Percentiles rank a stretch among this genome's conserved stretches.
phyloP scores from a whole-genome alignment of 1,140 invertebrate species.

The Onthophagus taurus region DNA sequence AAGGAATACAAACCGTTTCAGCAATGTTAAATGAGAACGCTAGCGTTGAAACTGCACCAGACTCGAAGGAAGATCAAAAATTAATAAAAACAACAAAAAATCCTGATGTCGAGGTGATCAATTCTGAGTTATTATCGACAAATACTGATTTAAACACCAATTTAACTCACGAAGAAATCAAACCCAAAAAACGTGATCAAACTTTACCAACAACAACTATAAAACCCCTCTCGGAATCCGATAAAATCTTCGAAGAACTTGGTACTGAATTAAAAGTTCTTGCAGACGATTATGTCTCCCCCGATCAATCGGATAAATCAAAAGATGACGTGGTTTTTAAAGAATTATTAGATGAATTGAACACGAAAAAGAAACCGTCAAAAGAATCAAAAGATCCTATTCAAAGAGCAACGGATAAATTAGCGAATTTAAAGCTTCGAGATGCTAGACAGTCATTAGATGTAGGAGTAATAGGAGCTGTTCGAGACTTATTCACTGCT shows the following conservation, averaged over 20 bases:
- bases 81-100: too few species aligned
- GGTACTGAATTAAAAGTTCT: slow-evolving; percentile 21
- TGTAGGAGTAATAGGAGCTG: slow-evolving; percentile 19
- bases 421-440: slow-evolving; percentile 22
- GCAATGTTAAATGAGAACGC: slow-evolving; percentile 26
- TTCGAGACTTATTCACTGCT: slow-evolving; percentile 26
- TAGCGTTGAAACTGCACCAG: slow-evolving; percentile 20
- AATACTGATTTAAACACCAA: neutral
- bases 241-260: slow-evolving; percentile 26
- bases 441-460: slow-evolving; percentile 18
- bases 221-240: slow-evolving; percentile 9
- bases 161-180: slow-evolving; percentile 15
- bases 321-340: slow-evolving; percentile 30
- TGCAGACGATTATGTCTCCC: slow-evolving; percentile 8
- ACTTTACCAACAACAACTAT: neutral
- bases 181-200: slow-evolving; percentile 16
- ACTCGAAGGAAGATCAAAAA: neutral
- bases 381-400: slow-evolving; percentile 19
- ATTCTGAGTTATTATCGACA: neutral
- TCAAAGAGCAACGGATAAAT: slow-evolving; percentile 22
- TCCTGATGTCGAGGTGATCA: slow-evolving; percentile 24
- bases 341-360: slow-evolving; percentile 28
- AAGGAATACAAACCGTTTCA: slow-evolving; percentile 8
- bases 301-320: slow-evolving; percentile 19
- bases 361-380: slow-evolving; percentile 17